phyloP scores from a whole-genome alignment of 2,113 vertebrate genomes.

The Anguilla rostrata region DNA sequence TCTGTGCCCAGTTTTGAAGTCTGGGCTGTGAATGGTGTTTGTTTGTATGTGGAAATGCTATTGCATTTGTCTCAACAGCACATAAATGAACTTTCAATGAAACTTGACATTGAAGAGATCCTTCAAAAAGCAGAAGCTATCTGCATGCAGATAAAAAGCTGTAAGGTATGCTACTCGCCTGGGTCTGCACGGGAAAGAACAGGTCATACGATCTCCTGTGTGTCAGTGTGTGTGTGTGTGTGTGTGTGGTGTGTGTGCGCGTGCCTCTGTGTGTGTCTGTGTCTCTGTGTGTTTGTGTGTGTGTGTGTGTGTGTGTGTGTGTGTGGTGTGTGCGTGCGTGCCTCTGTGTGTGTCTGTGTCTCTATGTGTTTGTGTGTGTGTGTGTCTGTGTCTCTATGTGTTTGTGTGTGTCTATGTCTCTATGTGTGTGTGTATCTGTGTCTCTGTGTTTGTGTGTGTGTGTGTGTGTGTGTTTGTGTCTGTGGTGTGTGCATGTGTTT shows the following conservation, averaged over 20 bases:
- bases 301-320: not conserved
- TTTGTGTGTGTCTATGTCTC: no score
- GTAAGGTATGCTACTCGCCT: conserved; percentile 70
- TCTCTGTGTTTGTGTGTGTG: no score
- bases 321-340: not conserved
- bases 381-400: no score
- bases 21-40: not conserved
- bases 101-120: conserved; percentile 79
- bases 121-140: conserved; percentile 82
- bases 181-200: not conserved
- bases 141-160: conserved; percentile 80
- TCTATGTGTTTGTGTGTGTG: no score
- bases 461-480: no score
- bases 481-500: no score
- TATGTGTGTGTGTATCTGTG: no score
- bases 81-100: conserved; percentile 86
- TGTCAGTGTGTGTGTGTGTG: no score
- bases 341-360: not conserved
- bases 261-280: not conserved
- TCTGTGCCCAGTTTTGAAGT: not conserved
- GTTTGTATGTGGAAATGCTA: not conserved
- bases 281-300: not conserved
- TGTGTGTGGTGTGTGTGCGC: no score
- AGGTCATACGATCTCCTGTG: not conserved
- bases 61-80: conserved; percentile 64